These are phyloP conservation scores for Tenthredo scrophulariae DNA, from an alignment of 2,888 invertebrate species.

Conservation along the genomic window DNA sequence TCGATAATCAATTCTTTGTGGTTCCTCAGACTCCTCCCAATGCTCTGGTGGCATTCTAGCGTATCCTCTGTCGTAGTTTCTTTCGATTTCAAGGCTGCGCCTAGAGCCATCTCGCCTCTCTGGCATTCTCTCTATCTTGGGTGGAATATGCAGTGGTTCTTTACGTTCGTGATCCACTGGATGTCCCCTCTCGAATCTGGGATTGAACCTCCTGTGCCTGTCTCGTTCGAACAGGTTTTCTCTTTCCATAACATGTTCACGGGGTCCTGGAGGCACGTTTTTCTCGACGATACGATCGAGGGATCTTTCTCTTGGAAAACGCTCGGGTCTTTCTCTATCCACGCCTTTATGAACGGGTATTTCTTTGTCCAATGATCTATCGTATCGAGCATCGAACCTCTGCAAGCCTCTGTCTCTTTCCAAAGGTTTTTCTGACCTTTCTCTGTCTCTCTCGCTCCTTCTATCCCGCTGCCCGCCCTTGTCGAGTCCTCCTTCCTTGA, in stretches of 20 bases:
- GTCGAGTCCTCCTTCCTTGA: constrained; percentile 62
- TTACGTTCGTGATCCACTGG: constrained; percentile 69
- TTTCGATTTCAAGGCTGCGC: constrained; percentile 69
- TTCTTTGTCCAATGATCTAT: constrained; percentile 70
- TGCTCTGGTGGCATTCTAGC: constrained; percentile 70
- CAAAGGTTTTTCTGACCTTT: constrained; percentile 60
- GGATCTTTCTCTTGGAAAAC: constrained; percentile 81
- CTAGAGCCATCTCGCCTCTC: constrained; percentile 73
- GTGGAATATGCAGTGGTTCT: constrained; percentile 64
- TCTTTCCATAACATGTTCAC: constrained; percentile 71
- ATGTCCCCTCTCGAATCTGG: constrained; percentile 65
- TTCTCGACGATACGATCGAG: constrained; percentile 79
- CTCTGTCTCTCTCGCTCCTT: constrained; percentile 70
- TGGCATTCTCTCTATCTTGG: constrained; percentile 69
- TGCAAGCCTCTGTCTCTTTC: constrained; percentile 64
- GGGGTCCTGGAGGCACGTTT: constrained; percentile 69
- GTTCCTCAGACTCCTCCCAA: constrained; percentile 74
- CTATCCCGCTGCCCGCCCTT: constrained; percentile 68
- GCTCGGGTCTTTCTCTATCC: constrained; percentile 79
- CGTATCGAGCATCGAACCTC: constrained; percentile 70
- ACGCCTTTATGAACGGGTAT: constrained; percentile 67
- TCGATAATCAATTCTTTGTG: constrained; percentile 69
- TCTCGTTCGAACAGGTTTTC: constrained; percentile 63
- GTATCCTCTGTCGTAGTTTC: constrained; percentile 71
- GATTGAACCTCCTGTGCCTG: constrained; percentile 59